These are phyloP conservation scores for Craseonycteris thonglongyai DNA, from an alignment of 2,113 vertebrate species.

Conservation along the genomic window DNA sequence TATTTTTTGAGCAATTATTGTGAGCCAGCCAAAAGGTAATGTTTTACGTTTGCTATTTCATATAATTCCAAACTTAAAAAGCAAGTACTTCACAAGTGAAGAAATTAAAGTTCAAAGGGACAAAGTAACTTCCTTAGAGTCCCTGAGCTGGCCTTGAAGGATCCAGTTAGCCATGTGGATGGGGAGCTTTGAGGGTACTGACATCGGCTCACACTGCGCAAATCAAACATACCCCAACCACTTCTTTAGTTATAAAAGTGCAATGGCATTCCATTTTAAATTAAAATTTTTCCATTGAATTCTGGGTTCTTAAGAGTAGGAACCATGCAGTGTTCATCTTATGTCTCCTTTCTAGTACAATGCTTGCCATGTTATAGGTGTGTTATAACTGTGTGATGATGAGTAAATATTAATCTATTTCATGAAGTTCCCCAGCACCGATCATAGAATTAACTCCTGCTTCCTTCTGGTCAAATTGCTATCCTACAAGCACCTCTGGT, in stretches of 20 bases:
- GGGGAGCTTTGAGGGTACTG: not conserved
- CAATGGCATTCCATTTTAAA: not conserved
- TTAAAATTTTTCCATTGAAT: not conserved
- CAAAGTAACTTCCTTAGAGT: not conserved
- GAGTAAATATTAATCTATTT: not conserved
- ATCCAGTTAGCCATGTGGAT: not conserved
- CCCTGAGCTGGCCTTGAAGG: not conserved
- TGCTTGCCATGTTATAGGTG: not conserved
- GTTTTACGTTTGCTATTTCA: not conserved
- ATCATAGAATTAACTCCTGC: not conserved
- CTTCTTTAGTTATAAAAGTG: not conserved
- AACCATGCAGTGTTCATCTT: not conserved
- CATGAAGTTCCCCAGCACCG: not conserved
- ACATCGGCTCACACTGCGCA: not conserved
- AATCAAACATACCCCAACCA: not conserved
- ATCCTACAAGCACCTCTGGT: not conserved
- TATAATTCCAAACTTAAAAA: not conserved
- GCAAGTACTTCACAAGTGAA: not conserved
- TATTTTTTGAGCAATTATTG: constrained; percentile 1
- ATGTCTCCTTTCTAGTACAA: not conserved
- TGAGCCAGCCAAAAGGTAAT: not conserved
- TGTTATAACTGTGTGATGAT: not conserved
- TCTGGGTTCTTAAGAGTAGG: not conserved
- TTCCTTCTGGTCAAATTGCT: not conserved
- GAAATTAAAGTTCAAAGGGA: not conserved